These are phyloP conservation scores for Calliopsis andreniformis DNA, from an alignment of 1,140 invertebrate species.

Conservation along the genomic window DNA sequence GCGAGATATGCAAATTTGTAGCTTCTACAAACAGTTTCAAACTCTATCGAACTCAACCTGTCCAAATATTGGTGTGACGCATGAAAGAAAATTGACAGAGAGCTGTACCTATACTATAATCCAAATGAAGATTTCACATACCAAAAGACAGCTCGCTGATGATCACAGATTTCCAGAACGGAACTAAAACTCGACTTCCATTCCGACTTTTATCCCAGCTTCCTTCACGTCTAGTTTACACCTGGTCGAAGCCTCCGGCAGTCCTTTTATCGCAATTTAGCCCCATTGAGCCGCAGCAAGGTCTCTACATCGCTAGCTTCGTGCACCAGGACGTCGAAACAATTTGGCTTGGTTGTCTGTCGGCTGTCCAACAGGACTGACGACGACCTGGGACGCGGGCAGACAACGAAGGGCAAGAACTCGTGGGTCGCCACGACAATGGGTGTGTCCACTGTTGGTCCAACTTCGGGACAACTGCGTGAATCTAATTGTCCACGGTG, in stretches of 20 bases:
- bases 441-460: slow-evolving; percentile 65
- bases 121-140: neutral
- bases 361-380: slow-evolving; percentile 12
- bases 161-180: neutral
- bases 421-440: slow-evolving; percentile 58
- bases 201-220: too few relatives aligned
- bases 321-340: slow-evolving; percentile 31
- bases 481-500: slow-evolving; percentile 73
- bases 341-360: slow-evolving; percentile 46
- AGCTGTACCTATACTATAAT: neutral
- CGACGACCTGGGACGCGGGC: neutral
- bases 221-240: slow-evolving; percentile 56
- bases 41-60: too few relatives aligned
- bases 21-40: neutral
- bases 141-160: neutral
- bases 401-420: slow-evolving; percentile 42
- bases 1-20: neutral
- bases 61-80: too few relatives aligned
- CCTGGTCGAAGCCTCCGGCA: slow-evolving; percentile 8
- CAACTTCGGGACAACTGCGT: slow-evolving; percentile 73
- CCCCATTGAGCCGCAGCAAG: slow-evolving; percentile 41
- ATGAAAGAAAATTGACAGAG: too few relatives aligned
- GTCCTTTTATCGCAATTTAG: slow-evolving; percentile 50
- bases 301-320: neutral
- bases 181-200: too few relatives aligned